Conservation (phyloP, 2,888 invertebrate species). For the Cyrtodaria siliqua region DNA sequence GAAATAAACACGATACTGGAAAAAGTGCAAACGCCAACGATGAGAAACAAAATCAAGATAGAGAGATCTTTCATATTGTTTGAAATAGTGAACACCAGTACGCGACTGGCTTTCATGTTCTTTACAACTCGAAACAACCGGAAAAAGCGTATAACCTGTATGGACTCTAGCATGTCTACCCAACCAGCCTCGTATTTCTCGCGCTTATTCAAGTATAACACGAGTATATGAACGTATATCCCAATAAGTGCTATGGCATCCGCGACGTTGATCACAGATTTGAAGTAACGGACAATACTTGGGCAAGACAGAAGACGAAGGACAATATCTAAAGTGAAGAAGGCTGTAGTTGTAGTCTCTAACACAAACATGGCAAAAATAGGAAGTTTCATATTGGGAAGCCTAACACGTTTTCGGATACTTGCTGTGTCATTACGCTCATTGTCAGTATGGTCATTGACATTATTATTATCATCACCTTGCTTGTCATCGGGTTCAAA, state of each 20-base stretch:
- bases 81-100: conserved; percentile 38
- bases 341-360: conserved; percentile 31
- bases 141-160: conserved; percentile 50
- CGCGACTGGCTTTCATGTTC: conserved; percentile 48
- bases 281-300: conserved; percentile 32
- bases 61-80: conserved; percentile 45
- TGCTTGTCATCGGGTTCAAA: too few relatives aligned
- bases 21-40: conserved; percentile 49
- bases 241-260: conserved; percentile 44
- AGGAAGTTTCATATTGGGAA: conserved; percentile 48
- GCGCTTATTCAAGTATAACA: conserved; percentile 22
- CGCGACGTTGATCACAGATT: conserved; percentile 40
- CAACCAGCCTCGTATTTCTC: conserved; percentile 26
- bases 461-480: too few relatives aligned
- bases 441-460: too few relatives aligned
- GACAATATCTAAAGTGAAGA: conserved; percentile 41
- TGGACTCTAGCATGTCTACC: conserved; percentile 41
- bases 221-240: conserved; percentile 28
- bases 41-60: conserved; percentile 38
- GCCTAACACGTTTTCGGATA: conserved; percentile 8
- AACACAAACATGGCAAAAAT: conserved; percentile 20
- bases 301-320: conserved; percentile 42
- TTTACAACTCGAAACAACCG: conserved; percentile 48
- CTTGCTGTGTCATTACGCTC: too few relatives aligned
- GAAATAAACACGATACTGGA: conserved; percentile 49